Percentiles rank a stretch among this genome's conserved stretches.
Evolutionary conservation across 2,113 vertebrate genomes (phyloP).

Genomic region (Ceratotherium simum): DNA sequence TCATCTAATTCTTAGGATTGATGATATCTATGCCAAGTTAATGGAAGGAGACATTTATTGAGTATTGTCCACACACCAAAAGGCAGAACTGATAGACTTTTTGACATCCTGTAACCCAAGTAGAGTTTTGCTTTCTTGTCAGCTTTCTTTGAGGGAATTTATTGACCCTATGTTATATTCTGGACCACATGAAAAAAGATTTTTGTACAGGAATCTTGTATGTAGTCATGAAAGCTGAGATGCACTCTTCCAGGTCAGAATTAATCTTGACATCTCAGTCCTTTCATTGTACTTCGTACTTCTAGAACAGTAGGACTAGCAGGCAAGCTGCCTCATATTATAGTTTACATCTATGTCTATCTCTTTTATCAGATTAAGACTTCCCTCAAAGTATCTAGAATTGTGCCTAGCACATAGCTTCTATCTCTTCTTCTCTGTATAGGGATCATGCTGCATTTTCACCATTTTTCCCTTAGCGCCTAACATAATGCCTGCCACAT

Average conservation of each 20-base stretch:
- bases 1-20: not conserved
- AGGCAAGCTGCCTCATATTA: not conserved
- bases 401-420: not conserved
- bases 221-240: not conserved
- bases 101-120: not conserved
- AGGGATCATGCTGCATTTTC: not conserved
- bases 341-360: not conserved
- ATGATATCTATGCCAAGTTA: not conserved
- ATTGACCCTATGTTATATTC: not conserved
- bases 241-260: not conserved
- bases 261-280: not conserved
- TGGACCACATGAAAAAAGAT: not conserved
- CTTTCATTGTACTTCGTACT: not conserved
- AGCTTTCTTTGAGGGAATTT: not conserved
- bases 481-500: not conserved
- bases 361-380: conserved; percentile 15
- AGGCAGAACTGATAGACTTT: not conserved
- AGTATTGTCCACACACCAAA: not conserved
- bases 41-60: not conserved
- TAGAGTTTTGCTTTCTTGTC: not conserved
- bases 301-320: not conserved
- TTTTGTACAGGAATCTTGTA: not conserved
- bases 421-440: not conserved
- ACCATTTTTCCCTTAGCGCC: not conserved
- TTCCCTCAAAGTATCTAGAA: not conserved